A percentile compares a stretch with the other conserved stretches of the same genome.
Conservation (phyloP, 2,797 vertebrate species). For the Benthosema pterotum region DNA sequence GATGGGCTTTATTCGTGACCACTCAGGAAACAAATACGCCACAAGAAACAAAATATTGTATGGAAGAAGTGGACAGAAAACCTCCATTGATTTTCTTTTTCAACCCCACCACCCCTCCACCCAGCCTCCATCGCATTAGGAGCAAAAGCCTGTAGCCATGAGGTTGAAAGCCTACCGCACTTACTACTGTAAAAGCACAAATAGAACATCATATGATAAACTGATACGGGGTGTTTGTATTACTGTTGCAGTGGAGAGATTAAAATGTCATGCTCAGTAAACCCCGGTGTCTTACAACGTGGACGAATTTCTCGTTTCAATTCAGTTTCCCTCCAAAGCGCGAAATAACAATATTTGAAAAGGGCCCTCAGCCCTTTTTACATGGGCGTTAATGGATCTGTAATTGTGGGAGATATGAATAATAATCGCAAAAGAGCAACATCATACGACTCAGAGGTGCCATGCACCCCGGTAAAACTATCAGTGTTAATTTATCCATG, state of each 20-base stretch:
- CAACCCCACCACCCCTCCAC: conserved; percentile 32
- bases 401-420: conserved; percentile 10
- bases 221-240: conserved; percentile 65
- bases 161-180: conserved; percentile 40
- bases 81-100: conserved; percentile 79
- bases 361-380: not conserved
- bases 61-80: conserved; percentile 73
- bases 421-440: not conserved
- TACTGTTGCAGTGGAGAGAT: conserved; percentile 56
- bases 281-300: conserved; percentile 35
- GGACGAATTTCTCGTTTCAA: conserved; percentile 24
- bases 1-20: conserved; percentile 79
- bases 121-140: conserved; percentile 37
- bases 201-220: conserved; percentile 54
- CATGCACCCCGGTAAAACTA: no score
- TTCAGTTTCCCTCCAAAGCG: conserved; percentile 13
- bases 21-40: conserved; percentile 84
- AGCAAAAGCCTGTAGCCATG: conserved; percentile 44
- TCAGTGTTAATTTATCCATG: no score
- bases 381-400: not conserved
- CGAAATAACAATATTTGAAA: not conserved
- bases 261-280: conserved; percentile 64
- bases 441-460: not conserved
- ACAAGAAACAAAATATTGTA: conserved; percentile 85
- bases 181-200: conserved; percentile 51